Percentiles rank a stretch among this genome's conserved stretches.
phyloP scores from a whole-genome alignment of 2,113 vertebrate species.

The Onychostoma macrolepis region DNA sequence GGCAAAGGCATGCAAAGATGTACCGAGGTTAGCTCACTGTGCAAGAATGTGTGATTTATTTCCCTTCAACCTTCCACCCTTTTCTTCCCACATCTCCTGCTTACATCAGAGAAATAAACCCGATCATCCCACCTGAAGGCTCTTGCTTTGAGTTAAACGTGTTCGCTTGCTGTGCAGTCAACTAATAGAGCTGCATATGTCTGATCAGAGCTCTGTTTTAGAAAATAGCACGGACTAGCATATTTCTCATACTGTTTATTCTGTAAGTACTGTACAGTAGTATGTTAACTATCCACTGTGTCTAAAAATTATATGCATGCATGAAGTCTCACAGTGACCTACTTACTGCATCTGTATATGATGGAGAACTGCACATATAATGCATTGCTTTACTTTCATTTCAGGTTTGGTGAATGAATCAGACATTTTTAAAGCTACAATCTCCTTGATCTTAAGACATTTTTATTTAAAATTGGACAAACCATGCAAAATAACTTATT shows the following conservation, averaged over 20 bases:
- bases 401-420: neutral
- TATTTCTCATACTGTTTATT: neutral
- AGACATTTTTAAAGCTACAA: no score
- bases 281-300: neutral
- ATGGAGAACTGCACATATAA: neutral
- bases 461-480: no score
- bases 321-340: neutral
- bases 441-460: no score
- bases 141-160: neutral
- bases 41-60: conserved; percentile 56
- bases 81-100: conserved; percentile 33
- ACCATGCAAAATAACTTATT: no score
- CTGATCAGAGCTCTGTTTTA: neutral
- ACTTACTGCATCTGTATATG: neutral
- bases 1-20: conserved; percentile 9
- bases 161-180: neutral
- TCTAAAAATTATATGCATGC: neutral
- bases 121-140: neutral
- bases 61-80: conserved; percentile 33
- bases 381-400: neutral
- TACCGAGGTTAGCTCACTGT: conserved; percentile 43
- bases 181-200: neutral
- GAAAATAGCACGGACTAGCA: neutral
- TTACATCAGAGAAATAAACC: neutral
- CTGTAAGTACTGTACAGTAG: neutral